phyloP scores from a whole-genome alignment of 2,113 vertebrate species.

The Natator depressus region DNA sequence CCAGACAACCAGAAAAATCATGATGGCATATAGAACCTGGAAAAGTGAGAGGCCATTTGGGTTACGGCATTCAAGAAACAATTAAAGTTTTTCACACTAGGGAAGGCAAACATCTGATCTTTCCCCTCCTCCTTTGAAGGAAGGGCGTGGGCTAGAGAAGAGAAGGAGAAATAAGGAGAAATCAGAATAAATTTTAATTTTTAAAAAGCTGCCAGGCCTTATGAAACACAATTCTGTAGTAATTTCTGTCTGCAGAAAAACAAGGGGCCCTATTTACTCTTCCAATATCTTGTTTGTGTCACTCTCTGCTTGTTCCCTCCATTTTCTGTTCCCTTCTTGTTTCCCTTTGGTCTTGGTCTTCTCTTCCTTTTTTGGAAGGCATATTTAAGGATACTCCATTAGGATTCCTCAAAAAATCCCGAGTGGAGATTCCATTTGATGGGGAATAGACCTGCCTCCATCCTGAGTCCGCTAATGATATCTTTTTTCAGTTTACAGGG shows the following conservation, averaged over 20 bases:
- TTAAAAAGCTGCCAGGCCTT: too few relatives aligned
- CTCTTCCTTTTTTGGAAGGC: background rate
- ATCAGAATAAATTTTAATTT: too few relatives aligned
- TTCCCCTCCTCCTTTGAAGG: background rate
- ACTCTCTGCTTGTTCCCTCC: background rate
- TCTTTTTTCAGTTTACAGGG: background rate
- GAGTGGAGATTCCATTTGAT: background rate
- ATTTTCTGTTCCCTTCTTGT: background rate
- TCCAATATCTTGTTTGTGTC: background rate
- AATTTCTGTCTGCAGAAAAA: background rate
- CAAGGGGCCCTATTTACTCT: background rate
- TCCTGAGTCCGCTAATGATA: background rate
- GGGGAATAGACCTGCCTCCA: background rate
- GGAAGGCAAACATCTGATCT: background rate
- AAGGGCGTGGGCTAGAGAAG: background rate
- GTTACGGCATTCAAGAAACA: background rate
- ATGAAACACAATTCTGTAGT: background rate
- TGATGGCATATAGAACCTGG: conserved; percentile 38
- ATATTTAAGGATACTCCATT: background rate
- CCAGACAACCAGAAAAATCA: conserved; percentile 26
- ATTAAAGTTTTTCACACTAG: background rate
- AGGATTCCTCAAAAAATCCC: background rate
- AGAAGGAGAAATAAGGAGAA: background rate
- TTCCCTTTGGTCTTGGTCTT: background rate
- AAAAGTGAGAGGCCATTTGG: conserved; percentile 20